Conservation (phyloP, 2,797 vertebrate species). For the Melanotaenia trifasciata region DNA sequence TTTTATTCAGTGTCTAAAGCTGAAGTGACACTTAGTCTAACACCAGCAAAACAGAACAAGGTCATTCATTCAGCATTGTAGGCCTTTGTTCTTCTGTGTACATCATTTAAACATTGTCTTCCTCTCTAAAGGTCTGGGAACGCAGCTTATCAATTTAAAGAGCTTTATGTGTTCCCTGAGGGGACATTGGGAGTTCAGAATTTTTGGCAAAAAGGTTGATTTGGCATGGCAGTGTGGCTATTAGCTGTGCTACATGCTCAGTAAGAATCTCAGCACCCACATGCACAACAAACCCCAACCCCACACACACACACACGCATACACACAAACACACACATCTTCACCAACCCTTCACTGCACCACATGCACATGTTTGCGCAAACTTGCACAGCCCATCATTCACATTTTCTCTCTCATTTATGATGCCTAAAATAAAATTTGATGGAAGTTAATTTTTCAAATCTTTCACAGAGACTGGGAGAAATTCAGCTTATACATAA, state of each 20-base stretch:
- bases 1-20: neutral
- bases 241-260: conserved; percentile 80
- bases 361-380: conserved; percentile 15
- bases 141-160: conserved; percentile 63
- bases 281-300: no score
- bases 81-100: conserved; percentile 63
- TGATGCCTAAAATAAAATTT: conserved; percentile 19
- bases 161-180: conserved; percentile 48
- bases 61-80: conserved; percentile 21
- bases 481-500: neutral
- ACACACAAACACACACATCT: neutral
- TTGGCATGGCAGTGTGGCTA: conserved; percentile 73
- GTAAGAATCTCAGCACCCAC: conserved; percentile 59
- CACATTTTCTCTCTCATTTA: conserved; percentile 16
- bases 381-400: neutral
- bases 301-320: no score
- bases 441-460: conserved; percentile 30
- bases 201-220: conserved; percentile 68
- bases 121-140: conserved; percentile 38
- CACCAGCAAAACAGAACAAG: conserved; percentile 51
- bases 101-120: conserved; percentile 38
- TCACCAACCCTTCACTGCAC: conserved; percentile 24
- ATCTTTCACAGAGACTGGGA: neutral
- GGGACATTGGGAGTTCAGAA: conserved; percentile 54
- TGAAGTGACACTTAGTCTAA: conserved; percentile 33